These are phyloP conservation scores for Drosophila tristis DNA, from an alignment of 1,140 invertebrate genomes.

Conservation along the genomic window DNA sequence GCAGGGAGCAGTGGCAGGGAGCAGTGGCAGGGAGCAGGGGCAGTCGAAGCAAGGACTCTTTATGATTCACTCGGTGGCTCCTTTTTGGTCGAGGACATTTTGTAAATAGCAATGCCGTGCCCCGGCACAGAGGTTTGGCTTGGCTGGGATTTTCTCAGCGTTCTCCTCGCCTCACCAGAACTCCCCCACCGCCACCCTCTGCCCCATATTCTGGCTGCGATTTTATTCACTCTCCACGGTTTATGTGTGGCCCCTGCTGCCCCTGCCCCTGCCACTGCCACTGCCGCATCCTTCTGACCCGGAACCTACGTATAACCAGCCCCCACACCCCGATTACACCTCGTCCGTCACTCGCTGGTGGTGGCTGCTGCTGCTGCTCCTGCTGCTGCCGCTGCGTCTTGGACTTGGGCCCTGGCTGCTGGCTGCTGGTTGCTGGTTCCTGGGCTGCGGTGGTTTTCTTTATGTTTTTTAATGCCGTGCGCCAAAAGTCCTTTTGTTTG, in stretches of 20 bases:
- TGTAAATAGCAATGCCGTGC: conserved; percentile 73
- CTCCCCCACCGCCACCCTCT: background rate
- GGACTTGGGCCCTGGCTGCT: conserved; percentile 38
- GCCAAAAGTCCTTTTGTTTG: conserved; percentile 78
- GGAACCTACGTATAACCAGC: conserved; percentile 18
- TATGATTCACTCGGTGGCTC: conserved; percentile 61
- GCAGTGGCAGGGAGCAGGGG: no score
- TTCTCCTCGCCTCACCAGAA: conserved; percentile 2
- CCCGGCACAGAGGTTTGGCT: background rate
- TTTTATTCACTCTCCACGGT: conserved; percentile 72
- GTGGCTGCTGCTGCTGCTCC: conserved; percentile 11
- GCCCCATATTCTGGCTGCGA: conserved; percentile 47
- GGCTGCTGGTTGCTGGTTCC: conserved; percentile 35
- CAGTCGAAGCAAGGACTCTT: conserved; percentile 44
- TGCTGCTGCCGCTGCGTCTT: conserved; percentile 16
- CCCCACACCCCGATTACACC: conserved; percentile 17
- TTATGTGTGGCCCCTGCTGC: conserved; percentile 47
- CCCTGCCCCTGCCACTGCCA: no score
- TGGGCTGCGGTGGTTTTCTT: conserved; percentile 53
- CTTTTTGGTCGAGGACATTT: conserved; percentile 65
- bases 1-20: background rate
- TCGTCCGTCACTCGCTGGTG: background rate
- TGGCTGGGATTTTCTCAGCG: conserved; percentile 29
- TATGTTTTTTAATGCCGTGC: conserved; percentile 62
- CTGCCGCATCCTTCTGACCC: background rate